Base-by-base conservation (phyloP, 2,797 vertebrate species). In the Gallirallus australis region DNA sequence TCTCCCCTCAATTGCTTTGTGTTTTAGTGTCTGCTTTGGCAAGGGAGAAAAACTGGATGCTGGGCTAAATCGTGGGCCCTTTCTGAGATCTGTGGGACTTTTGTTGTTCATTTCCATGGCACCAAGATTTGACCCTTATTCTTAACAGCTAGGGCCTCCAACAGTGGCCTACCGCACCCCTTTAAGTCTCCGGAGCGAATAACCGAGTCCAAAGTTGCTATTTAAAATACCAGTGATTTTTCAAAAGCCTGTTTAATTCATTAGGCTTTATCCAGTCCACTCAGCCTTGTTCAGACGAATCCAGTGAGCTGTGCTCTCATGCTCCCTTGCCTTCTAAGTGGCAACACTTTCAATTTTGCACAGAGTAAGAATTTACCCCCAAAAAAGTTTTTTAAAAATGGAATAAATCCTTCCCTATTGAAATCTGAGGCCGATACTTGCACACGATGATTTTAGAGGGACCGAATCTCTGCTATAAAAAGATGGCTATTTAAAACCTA, bases 201-300 rank as follows among this genome's bases (percentile, higher is more conserved):
- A 50, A 93, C 21, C 15, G 8, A 53, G 71, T 54, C 70, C 30
- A 35, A 90, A 92, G 86, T 73, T 70, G 54, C 81, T 86, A 50
- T 89, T 94, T 82, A 86, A 95, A 92, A 92, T n/a, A 86, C 9
- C 60, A 66, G 30, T 8, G 39, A 90, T 69, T 95, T 91, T 91
- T 96, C 60, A 93, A 91, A 92, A 71, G 86, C 37, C 73, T 94
- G 66, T 60, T 94, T 82, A 93, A 94, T 90, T 94, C 85, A 90
- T 90, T 35, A 82, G 73, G 71, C 63, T 88, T 92, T 72, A 65
- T 50, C 66, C 73, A 76, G 31, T 54, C 31, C 48, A 17, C 39
- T 63, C 63, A 64, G 77, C 35, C 76, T 64, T 65, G 35, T 66
- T 86, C 83, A 93, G 52, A 81, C 1, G 0, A 86, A 95, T 35